Conservation (phyloP, 2,888 invertebrate genomes). For the Xestoiulus laeticollis region DNA sequence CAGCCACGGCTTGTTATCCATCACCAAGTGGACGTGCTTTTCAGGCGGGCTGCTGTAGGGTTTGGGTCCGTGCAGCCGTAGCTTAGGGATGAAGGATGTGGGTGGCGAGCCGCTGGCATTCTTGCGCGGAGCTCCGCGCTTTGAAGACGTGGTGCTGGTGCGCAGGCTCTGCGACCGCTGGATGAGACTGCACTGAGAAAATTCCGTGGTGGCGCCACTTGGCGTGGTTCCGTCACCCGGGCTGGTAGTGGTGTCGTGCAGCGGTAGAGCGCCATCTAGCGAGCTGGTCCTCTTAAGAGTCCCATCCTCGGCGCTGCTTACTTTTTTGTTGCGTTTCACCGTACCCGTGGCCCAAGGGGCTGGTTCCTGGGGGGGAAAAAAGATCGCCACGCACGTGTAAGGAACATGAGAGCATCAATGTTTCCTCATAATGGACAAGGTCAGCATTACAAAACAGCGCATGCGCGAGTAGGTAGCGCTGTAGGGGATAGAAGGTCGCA, state of each 20-base stretch:
- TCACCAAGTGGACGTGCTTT: not conserved
- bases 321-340: conserved; percentile 76
- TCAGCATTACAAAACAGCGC: no score
- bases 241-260: not conserved
- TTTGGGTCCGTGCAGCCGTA: conserved; percentile 53
- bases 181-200: conserved; percentile 42
- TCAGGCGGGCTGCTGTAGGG: conserved; percentile 55
- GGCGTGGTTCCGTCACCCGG: not conserved
- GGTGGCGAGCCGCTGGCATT: conserved; percentile 54
- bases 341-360: conserved; percentile 76
- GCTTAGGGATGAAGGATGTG: conserved; percentile 5
- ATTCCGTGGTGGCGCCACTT: not conserved
- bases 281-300: conserved; percentile 58
- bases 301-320: conserved; percentile 64
- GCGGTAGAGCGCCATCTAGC: conserved; percentile 58
- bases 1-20: conserved; percentile 13
- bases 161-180: conserved; percentile 55
- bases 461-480: no score
- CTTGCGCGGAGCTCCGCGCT: conserved; percentile 48
- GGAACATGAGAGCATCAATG: no score
- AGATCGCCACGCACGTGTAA: no score
- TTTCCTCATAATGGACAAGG: no score
- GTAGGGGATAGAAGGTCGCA: no score
- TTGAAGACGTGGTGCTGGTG: conserved; percentile 37
- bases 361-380: no score